Evolutionary conservation across 2,113 vertebrate genomes (phyloP).

Genomic region (Rhea pennata): DNA sequence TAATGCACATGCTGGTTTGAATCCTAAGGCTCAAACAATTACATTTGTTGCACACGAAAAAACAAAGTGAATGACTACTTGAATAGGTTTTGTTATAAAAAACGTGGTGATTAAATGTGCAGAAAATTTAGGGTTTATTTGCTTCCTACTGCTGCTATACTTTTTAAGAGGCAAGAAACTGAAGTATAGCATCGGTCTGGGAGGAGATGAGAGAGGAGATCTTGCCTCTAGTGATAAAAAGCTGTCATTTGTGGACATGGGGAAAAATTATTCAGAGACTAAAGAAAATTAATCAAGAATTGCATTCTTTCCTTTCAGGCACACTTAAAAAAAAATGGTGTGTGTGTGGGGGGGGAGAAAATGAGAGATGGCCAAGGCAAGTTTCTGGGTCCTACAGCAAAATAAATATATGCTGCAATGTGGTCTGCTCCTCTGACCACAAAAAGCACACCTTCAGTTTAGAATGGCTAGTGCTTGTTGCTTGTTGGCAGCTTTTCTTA

Average conservation of each 20-base stretch:
- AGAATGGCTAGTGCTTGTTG: accelerated
- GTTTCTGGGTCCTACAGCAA: neutral
- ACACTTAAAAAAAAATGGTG: neutral
- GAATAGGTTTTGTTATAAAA: neutral
- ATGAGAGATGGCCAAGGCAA: neutral
- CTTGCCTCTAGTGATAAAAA: neutral
- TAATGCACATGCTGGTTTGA: neutral
- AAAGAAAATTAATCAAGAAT: neutral
- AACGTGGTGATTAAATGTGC: neutral
- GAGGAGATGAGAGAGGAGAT: neutral
- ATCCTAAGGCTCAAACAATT: slow-evolving; percentile 2
- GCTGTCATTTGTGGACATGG: neutral
- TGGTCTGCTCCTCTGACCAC: neutral
- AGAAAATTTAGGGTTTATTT: neutral
- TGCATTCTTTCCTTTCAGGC: neutral
- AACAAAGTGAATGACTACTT: neutral
- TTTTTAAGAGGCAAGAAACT: neutral
- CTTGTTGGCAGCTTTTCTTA: neutral
- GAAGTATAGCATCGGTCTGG: neutral
- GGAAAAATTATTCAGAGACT: neutral
- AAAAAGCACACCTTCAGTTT: accelerated
- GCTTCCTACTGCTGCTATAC: neutral
- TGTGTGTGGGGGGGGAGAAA: too few relatives aligned
- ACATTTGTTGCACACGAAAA: slow-evolving; percentile 6
- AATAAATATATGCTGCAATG: neutral